Conservation (phyloP, 2,888 invertebrate genomes). For the Diogma glabrata region DNA sequence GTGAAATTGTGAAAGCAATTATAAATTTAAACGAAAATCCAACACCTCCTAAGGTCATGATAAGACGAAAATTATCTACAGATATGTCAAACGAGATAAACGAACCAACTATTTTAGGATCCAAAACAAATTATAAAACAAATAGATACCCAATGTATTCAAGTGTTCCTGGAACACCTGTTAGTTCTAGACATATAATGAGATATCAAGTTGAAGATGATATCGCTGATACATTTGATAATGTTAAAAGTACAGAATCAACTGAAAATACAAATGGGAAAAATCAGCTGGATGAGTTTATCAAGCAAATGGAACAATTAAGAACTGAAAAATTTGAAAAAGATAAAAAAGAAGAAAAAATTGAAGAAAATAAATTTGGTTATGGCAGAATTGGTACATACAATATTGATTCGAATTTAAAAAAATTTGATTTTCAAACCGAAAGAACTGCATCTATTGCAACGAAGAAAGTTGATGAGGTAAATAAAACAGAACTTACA, state of each 20-base stretch:
- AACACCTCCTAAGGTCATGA: background rate
- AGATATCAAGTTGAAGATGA: background rate
- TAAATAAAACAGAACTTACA: background rate
- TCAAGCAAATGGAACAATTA: slow-evolving; percentile 10
- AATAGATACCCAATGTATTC: slow-evolving; percentile 6
- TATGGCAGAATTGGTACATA: slow-evolving; percentile 11
- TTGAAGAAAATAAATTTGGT: background rate
- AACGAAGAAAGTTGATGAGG: slow-evolving; percentile 2
- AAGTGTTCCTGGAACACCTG: slow-evolving; percentile 8
- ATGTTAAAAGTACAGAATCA: background rate
- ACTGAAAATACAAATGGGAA: background rate
- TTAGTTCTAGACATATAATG: background rate
- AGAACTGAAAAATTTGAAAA: slow-evolving; percentile 1
- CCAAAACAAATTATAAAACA: too few relatives aligned
- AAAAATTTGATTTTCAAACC: background rate
- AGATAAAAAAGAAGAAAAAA: background rate
- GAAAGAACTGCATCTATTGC: background rate
- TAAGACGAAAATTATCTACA: background rate
- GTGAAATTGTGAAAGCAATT: slow-evolving; percentile 7
- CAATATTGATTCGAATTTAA: slow-evolving; percentile 9
- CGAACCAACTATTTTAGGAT: slow-evolving; percentile 10
- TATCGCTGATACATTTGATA: background rate
- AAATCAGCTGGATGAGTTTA: slow-evolving; percentile 1
- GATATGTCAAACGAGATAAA: background rate
- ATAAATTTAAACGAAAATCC: slow-evolving; percentile 6